A percentile compares a stretch with the other conserved stretches of the same genome.
Evolutionary conservation across 2,113 vertebrate species (phyloP).

Genomic region (Perognathus longimembris): DNA sequence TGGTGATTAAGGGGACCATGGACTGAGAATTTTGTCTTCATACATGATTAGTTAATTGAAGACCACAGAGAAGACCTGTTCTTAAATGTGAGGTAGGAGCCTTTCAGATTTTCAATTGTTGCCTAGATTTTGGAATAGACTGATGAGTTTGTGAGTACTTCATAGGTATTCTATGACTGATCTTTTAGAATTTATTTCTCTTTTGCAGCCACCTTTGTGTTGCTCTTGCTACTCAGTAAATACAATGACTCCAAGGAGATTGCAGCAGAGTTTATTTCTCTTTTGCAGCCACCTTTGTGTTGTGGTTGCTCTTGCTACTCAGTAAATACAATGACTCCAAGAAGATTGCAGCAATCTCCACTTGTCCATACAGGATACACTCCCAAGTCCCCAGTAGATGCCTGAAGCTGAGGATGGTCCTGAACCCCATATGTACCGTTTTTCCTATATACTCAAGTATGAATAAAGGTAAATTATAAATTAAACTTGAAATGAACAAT

Average conservation of each 20-base stretch:
- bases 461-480: neutral
- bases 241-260: neutral
- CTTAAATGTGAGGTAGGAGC: neutral
- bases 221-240: neutral
- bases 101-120: constrained; percentile 32
- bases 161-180: neutral
- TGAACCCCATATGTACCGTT: neutral
- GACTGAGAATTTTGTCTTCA: neutral
- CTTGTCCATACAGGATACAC: neutral
- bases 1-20: neutral
- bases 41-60: neutral
- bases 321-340: neutral
- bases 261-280: neutral
- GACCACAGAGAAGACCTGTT: neutral
- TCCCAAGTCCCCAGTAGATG: neutral
- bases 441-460: neutral
- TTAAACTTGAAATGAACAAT: neutral
- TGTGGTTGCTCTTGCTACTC: neutral
- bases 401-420: neutral
- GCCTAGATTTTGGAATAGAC: neutral
- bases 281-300: neutral
- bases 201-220: neutral
- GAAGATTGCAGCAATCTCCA: neutral
- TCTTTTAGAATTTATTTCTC: neutral
- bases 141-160: constrained; percentile 22